Evolutionary conservation across 2,113 vertebrate genomes (phyloP), one percentile per base, ranked within the genome.

Genomic region (Tupaia chinensis): DNA sequence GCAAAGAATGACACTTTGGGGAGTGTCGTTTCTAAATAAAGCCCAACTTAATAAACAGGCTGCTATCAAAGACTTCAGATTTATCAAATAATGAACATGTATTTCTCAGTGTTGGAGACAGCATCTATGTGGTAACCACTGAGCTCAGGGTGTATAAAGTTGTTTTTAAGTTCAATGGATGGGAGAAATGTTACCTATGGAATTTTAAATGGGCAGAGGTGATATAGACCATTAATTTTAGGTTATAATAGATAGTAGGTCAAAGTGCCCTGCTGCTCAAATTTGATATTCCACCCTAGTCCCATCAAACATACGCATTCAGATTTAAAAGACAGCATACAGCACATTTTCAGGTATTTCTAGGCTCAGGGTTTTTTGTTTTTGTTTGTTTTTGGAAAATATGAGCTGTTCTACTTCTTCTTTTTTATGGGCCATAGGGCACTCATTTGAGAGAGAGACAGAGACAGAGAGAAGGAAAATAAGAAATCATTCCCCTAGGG

Each of bases 301-400:
- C 69, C 81, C 34, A 91, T 65, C 85, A 95, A 79, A 85, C 60
- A 83, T 7, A 77, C 94, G 91, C n/a, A 74, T n/a, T 61, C 76
- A 9, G 5, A 70, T 54, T 15, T 61, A 69, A 74, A 53, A 63
- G 60, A 68, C 53, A 69, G n/a, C 14, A 32, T 0, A 74, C 60
- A 58, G 60, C 60, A 86, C 70, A 58, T 34, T n/a, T 76, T 25
- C 82, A 72, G 68, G 23, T 88, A 65, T 68, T 76, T 90, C 88
- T 79, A 76, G 93, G 80, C n/a, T 32, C 60, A 29, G 34, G 73
- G 23, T 60, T 63, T 70, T 87, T 93, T 25, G 9, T 91, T 94
- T 34, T 10, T 3, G 17, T 90, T 72, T 93, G 56, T 34, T 60
- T 83, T 74, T 61, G 91, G 44, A 44, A 93, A 93, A 95, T 53